phyloP scores from a whole-genome alignment of 1,140 invertebrate species.

The Oryctes rhinoceros region DNA sequence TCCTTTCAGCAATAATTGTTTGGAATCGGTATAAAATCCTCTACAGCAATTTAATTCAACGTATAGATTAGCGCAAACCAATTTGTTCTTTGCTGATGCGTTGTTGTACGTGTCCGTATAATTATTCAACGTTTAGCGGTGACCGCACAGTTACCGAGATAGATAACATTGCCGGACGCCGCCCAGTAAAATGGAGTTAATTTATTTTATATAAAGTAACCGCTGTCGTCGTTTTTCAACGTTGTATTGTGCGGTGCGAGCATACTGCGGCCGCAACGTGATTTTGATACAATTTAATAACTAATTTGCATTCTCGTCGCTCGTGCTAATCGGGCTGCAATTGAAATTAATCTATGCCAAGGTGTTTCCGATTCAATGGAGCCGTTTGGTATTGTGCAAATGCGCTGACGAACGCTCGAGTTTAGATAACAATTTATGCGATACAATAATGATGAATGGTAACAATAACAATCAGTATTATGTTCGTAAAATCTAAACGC shows the following conservation, averaged over 20 bases:
- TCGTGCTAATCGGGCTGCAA: conserved; percentile 23
- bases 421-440: background rate
- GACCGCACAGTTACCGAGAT: conserved; percentile 25
- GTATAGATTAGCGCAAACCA: background rate
- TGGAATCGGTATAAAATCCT: no score
- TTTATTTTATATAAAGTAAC: conserved; percentile 14
- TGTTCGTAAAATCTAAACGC: no score
- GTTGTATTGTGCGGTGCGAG: background rate
- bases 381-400: background rate
- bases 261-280: background rate
- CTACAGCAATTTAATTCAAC: background rate
- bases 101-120: conserved; percentile 13
- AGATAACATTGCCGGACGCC: background rate
- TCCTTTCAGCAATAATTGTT: no score
- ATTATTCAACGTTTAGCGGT: conserved; percentile 18
- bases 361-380: conserved; percentile 15
- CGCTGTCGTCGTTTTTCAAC: conserved; percentile 8
- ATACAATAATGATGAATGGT: background rate
- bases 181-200: conserved; percentile 16
- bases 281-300: conserved; percentile 28
- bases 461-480: no score
- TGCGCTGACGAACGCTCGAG: background rate
- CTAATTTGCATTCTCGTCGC: conserved; percentile 27
- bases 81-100: background rate
- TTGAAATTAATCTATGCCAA: conserved; percentile 29